Percentiles rank a stretch among this genome's conserved stretches.
Evolutionary conservation across 2,113 vertebrate species (phyloP).

Genomic region (Mirounga angustirostris): DNA sequence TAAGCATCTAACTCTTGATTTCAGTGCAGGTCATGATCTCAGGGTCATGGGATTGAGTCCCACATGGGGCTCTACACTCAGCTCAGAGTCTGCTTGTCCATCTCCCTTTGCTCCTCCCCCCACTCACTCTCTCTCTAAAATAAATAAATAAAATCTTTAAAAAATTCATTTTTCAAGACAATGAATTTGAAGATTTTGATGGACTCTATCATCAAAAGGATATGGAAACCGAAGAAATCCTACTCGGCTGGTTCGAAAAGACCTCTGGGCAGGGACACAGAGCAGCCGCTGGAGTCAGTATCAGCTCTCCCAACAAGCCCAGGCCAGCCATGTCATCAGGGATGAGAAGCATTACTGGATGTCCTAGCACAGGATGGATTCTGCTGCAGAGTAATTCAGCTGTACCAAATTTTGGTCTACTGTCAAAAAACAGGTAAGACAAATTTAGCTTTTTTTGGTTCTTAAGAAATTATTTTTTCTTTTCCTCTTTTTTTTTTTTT

Average conservation of each 20-base stretch:
- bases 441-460: constrained; percentile 54
- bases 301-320: constrained; percentile 88
- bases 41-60: background rate
- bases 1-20: background rate
- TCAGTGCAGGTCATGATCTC: background rate
- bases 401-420: constrained; percentile 60
- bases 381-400: constrained; percentile 83
- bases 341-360: constrained; percentile 85
- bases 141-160: background rate
- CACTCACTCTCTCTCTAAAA: background rate
- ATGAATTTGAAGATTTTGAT: background rate
- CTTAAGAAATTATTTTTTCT: constrained; percentile 58
- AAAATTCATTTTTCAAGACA: constrained; percentile 58
- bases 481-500: background rate
- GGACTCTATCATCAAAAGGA: constrained; percentile 86
- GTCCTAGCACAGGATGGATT: constrained; percentile 89
- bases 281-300: constrained; percentile 85
- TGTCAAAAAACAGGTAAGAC: constrained; percentile 63
- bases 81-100: background rate
- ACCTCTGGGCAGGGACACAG: constrained; percentile 88
- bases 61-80: background rate
- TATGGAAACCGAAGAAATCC: constrained; percentile 89
- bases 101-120: background rate
- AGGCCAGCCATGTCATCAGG: constrained; percentile 84
- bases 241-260: constrained; percentile 87